phyloP scores from a whole-genome alignment of 2,113 vertebrate species.

The Nibea coibor region DNA sequence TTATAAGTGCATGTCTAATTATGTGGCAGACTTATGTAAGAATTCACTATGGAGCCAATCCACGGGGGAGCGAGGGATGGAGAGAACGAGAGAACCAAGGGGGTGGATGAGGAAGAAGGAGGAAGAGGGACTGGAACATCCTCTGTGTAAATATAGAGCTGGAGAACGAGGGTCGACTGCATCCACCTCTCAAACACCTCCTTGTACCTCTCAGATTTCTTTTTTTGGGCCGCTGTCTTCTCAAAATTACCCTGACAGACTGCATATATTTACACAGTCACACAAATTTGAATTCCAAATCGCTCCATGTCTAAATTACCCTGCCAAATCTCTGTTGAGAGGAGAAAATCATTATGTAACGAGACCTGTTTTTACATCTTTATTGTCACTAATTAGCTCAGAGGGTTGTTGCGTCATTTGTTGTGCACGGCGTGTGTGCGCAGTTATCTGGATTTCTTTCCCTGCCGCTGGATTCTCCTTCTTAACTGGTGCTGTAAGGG shows the following conservation, averaged over 20 bases:
- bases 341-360: neutral
- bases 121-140: constrained; percentile 43
- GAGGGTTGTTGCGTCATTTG: neutral
- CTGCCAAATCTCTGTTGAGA: constrained; percentile 6
- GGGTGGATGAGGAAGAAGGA: constrained; percentile 15
- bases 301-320: neutral
- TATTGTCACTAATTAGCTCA: neutral
- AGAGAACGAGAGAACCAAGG: constrained; percentile 8
- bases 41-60: constrained; percentile 57
- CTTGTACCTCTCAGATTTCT: constrained; percentile 24
- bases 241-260: constrained; percentile 13
- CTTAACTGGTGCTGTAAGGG: neutral
- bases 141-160: constrained; percentile 54
- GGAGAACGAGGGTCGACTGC: constrained; percentile 49
- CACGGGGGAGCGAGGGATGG: constrained; percentile 37
- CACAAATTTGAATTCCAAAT: constrained; percentile 4
- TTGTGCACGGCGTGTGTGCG: neutral
- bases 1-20: neutral
- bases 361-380: neutral
- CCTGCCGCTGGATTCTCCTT: neutral
- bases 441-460: neutral
- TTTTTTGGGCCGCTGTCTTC: neutral
- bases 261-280: constrained; percentile 27
- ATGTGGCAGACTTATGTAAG: constrained; percentile 72
- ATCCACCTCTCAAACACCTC: constrained; percentile 53